Percentiles rank a stretch among this genome's conserved stretches.
phyloP scores from a whole-genome alignment of 2,888 invertebrate genomes.

The Biston stratarius region DNA sequence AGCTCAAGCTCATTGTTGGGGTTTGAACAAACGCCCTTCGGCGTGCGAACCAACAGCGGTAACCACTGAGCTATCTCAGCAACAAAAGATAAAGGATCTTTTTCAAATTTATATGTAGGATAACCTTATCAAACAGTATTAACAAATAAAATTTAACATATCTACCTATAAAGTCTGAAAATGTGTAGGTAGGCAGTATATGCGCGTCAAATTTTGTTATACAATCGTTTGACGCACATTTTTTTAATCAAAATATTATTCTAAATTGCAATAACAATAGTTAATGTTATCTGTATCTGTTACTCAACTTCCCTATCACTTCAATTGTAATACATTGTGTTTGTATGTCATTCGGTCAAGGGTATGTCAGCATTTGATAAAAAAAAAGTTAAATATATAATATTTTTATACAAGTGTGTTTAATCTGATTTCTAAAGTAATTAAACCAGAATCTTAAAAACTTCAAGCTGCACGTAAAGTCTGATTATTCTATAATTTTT shows the following conservation, averaged over 20 bases:
- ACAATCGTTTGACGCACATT: conserved; percentile 40
- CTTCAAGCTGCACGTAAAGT: background rate
- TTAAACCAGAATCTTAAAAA: no score
- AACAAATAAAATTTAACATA: no score
- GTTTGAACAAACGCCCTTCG: no score
- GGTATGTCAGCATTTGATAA: conserved; percentile 47
- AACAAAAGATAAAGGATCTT: no score
- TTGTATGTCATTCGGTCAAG: conserved; percentile 56
- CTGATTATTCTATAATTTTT: background rate
- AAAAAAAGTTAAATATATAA: conserved; percentile 7
- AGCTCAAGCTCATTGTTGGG: no score
- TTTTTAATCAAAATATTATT: conserved; percentile 39
- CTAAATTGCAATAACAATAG: conserved; percentile 46
- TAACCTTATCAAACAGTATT: no score
- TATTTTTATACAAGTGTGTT: background rate
- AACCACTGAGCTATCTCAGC: no score
- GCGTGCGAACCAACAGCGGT: no score
- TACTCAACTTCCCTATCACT: conserved; percentile 51
- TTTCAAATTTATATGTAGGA: no score
- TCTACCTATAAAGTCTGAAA: no score
- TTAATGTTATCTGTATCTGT: conserved; percentile 37
- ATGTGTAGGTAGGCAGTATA: background rate
- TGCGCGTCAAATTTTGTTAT: background rate
- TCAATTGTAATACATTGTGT: conserved; percentile 26
- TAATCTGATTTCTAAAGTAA: background rate